A percentile compares a stretch with the other conserved stretches of the same genome.
Conservation (phyloP, 1,140 invertebrate genomes). For the Grapholita molesta region DNA sequence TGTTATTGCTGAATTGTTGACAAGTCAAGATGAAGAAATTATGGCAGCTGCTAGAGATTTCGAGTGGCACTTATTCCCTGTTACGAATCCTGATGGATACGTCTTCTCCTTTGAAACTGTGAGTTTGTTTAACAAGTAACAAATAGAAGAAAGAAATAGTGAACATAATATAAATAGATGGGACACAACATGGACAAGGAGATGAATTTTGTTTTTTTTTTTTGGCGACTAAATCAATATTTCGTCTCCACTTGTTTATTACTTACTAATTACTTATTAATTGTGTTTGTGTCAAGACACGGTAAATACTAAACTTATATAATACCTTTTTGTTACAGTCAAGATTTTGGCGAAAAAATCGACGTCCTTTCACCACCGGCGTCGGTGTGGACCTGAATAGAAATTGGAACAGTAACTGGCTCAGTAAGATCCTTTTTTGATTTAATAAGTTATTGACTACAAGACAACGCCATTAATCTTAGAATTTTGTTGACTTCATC, state of each 20-base stretch:
- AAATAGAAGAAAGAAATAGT: too few species aligned
- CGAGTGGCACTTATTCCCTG: slow-evolving; percentile 87
- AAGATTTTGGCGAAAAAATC: slow-evolving; percentile 84
- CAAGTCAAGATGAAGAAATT: slow-evolving; percentile 64
- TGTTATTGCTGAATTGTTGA: slow-evolving; percentile 79
- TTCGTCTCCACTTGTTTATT: too few species aligned
- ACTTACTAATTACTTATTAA: too few species aligned
- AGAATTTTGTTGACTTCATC: too few species aligned
- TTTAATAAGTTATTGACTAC: too few species aligned
- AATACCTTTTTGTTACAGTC: slow-evolving; percentile 38
- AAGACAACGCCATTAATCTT: too few species aligned
- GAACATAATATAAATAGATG: too few species aligned
- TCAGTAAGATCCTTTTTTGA: slow-evolving; percentile 53
- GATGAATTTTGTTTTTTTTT: too few species aligned
- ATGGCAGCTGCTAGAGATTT: slow-evolving; percentile 77
- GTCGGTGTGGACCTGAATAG: slow-evolving; percentile 83
- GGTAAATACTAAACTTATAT: neutral
- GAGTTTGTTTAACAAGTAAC: slow-evolving; percentile 31
- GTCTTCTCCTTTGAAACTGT: slow-evolving; percentile 78
- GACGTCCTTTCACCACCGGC: slow-evolving; percentile 55
- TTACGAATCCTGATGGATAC: slow-evolving; percentile 85
- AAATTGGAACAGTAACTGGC: slow-evolving; percentile 85
- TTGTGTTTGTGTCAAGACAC: neutral
- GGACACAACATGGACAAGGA: too few species aligned
- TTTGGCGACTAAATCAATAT: too few species aligned